Percentiles rank a stretch among this genome's conserved stretches.
Evolutionary conservation across 2,888 invertebrate genomes (phyloP).

Genomic region (Mythimna pallens): DNA sequence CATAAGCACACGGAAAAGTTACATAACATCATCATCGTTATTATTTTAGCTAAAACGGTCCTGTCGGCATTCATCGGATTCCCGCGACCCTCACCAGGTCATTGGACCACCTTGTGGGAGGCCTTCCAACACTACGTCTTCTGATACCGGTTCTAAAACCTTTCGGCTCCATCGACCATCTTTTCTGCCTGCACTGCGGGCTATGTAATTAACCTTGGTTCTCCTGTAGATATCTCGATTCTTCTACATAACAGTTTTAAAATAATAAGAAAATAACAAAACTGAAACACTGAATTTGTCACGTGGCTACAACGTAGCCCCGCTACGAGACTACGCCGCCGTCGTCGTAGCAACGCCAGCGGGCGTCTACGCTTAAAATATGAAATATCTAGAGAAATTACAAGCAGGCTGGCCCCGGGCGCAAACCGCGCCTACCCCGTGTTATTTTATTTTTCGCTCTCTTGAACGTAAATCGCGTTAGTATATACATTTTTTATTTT

Average conservation of each 20-base stretch:
- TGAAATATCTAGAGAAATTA: conserved; percentile 89
- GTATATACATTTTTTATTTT: conserved; percentile 69
- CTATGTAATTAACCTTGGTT: no score
- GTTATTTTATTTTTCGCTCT: conserved; percentile 90
- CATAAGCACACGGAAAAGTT: conserved; percentile 17
- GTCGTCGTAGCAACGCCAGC: conserved; percentile 83
- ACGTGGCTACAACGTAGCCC: conserved; percentile 75
- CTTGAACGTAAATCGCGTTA: conserved; percentile 79
- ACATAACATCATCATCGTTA: conserved; percentile 20
- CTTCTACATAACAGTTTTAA: background rate
- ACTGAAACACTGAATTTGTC: conserved; percentile 64
- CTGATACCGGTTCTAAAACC: no score
- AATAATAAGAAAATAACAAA: conserved; percentile 59
- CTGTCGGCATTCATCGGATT: no score
- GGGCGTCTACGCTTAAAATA: conserved; percentile 84
- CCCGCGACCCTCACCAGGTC: no score
- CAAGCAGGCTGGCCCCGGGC: conserved; percentile 81
- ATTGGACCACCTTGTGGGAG: no score
- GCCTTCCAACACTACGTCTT: no score
- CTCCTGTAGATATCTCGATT: no score
- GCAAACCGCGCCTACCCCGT: conserved; percentile 86
- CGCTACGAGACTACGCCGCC: conserved; percentile 76
- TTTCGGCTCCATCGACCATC: no score
- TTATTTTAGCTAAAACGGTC: no score
- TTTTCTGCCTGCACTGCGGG: no score